phyloP scores from a whole-genome alignment of 92 coral and sea anemone species.

The Parazoanthus atlanticus region DNA sequence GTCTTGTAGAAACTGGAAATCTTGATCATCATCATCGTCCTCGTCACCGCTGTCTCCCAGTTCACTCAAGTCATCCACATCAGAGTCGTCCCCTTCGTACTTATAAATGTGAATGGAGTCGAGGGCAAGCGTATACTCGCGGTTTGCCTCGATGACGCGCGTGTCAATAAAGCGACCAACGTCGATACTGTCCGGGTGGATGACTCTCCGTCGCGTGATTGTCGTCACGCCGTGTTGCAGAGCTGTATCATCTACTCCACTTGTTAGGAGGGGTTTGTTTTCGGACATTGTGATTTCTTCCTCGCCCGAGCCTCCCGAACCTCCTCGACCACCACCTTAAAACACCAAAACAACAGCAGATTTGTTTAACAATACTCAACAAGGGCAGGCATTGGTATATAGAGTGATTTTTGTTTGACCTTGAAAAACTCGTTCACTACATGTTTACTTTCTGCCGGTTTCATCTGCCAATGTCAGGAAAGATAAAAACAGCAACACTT shows the following conservation, averaged over 20 bases:
- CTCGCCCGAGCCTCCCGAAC: conserved; percentile 65
- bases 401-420: no score
- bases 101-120: conserved; percentile 86
- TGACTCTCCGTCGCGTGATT: conserved; percentile 64
- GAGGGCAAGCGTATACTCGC: conserved; percentile 85
- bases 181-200: conserved; percentile 86
- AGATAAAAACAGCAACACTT: no score
- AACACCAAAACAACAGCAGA: neutral
- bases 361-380: neutral
- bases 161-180: conserved; percentile 90
- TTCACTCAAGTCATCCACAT: conserved; percentile 95
- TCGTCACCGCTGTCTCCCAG: conserved; percentile 92
- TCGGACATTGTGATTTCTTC: conserved; percentile 76
- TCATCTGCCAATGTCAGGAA: no score
- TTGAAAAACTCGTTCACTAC: no score
- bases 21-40: conserved; percentile 88
- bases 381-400: no score
- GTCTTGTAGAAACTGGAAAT: conserved; percentile 87
- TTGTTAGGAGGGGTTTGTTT: conserved; percentile 72
- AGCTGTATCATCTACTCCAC: conserved; percentile 65
- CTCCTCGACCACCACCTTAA: conserved; percentile 43
- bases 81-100: conserved; percentile 95
- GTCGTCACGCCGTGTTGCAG: conserved; percentile 75
- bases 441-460: no score
- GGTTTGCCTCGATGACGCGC: conserved; percentile 91